A percentile compares a stretch with the other conserved stretches of the same genome.
Evolutionary conservation across 1,140 invertebrate species (phyloP).

Genomic region (Heliconius nattereri): DNA sequence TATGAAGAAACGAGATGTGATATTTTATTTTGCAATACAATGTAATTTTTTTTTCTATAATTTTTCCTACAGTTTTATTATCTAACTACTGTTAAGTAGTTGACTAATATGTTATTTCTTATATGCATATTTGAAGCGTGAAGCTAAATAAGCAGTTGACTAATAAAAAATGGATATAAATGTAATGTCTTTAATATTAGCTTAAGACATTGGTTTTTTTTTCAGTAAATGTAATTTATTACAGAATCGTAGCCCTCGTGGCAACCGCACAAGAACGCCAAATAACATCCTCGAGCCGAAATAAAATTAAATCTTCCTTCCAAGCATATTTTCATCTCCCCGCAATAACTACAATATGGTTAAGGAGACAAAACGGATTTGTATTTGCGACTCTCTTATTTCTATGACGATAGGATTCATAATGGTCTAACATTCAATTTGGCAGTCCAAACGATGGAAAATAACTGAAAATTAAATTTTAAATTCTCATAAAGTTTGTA

Average conservation of each 20-base stretch:
- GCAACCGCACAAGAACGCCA: conserved; percentile 10
- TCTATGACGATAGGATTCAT: not conserved
- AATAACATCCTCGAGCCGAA: conserved; percentile 1
- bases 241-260: not conserved
- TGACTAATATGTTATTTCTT: too few species aligned
- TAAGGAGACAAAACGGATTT: conserved; percentile 9
- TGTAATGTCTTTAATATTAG: too few species aligned
- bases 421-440: not conserved
- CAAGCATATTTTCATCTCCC: conserved; percentile 22
- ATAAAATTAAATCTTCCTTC: conserved; percentile 24
- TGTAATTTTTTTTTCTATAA: too few species aligned
- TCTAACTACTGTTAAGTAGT: too few species aligned
- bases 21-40: too few species aligned
- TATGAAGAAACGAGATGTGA: too few species aligned
- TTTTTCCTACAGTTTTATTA: too few species aligned
- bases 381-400: not conserved
- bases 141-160: too few species aligned
- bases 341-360: conserved; percentile 26
- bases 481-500: conserved; percentile 23
- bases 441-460: conserved; percentile 12
- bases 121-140: too few species aligned
- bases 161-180: too few species aligned
- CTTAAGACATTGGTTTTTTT: too few species aligned
- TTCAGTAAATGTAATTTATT: too few species aligned
- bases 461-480: conserved; percentile 22